A percentile compares a stretch with the other conserved stretches of the same genome.
phyloP scores from a whole-genome alignment of 2,888 invertebrate genomes.

The Tupiocoris notatus region DNA sequence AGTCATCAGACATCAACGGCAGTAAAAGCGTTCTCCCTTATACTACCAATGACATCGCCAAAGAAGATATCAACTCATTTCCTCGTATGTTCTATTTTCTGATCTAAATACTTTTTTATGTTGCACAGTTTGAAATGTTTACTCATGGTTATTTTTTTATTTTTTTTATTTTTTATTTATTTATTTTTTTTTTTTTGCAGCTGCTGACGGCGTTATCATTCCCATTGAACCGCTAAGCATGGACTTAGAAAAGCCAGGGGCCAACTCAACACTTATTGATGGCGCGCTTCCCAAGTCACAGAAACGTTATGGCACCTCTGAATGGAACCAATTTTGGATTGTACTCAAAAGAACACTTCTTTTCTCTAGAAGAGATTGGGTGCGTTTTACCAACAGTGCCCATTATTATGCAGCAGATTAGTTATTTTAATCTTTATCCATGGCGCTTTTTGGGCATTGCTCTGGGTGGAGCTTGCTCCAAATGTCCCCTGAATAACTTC shows the following conservation, averaged over 20 bases:
- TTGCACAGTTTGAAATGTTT: no score
- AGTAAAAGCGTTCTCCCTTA: slow-evolving; percentile 59
- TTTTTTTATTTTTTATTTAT: no score
- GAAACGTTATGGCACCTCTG: slow-evolving; percentile 75
- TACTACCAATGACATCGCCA: slow-evolving; percentile 65
- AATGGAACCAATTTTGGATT: slow-evolving; percentile 80
- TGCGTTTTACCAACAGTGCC: no score
- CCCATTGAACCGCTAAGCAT: slow-evolving; percentile 57
- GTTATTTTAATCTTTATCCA: no score
- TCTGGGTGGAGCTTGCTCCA: no score
- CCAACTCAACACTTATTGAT: slow-evolving; percentile 68
- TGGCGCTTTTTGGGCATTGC: no score
- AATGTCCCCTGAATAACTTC: no score
- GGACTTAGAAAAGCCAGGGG: slow-evolving; percentile 60
- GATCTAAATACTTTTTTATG: no score
- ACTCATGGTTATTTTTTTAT: no score
- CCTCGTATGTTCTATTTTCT: slow-evolving; percentile 7
- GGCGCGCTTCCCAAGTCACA: slow-evolving; percentile 62
- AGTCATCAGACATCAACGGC: slow-evolving; percentile 54
- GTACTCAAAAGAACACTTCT: slow-evolving; percentile 80
- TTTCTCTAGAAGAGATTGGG: slow-evolving; percentile 87
- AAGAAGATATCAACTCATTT: slow-evolving; percentile 55
- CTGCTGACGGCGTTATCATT: slow-evolving; percentile 59
- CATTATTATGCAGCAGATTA: background rate
- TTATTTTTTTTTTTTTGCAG: no score